A percentile compares a stretch with the other conserved stretches of the same genome.
phyloP scores from a whole-genome alignment of 2,113 vertebrate genomes.

The Meles meles region DNA sequence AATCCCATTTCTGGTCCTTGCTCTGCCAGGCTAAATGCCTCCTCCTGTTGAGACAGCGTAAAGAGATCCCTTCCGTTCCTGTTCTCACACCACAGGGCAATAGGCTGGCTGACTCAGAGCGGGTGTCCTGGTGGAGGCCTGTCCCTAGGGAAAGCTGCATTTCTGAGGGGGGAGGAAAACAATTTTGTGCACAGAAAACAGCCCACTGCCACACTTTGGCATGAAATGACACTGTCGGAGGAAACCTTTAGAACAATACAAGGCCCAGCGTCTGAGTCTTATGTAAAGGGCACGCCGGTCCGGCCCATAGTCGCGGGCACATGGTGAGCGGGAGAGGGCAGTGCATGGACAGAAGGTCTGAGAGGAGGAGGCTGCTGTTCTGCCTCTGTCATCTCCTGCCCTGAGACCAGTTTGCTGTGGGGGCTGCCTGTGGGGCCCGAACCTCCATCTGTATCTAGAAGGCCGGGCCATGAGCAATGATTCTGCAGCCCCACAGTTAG shows the following conservation, averaged over 20 bases:
- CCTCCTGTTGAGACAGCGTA: background rate
- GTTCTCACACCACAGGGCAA: background rate
- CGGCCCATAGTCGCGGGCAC: accelerated
- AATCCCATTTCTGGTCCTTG: slow-evolving; percentile 14
- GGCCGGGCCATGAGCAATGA: background rate
- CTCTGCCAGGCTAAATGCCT: background rate
- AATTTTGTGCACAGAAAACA: background rate
- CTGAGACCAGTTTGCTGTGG: slow-evolving; percentile 47
- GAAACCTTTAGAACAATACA: background rate
- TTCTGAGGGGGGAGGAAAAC: slow-evolving; percentile 42
- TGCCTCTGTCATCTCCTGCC: background rate
- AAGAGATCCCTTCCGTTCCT: background rate
- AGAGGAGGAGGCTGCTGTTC: background rate
- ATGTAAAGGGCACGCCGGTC: background rate
- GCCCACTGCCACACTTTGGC: slow-evolving; percentile 39
- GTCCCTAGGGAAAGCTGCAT: background rate
- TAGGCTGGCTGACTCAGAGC: background rate
- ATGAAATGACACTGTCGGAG: slow-evolving; percentile 46
- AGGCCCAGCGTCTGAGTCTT: background rate
- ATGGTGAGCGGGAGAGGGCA: background rate
- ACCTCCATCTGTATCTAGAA: background rate
- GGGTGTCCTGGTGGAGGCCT: background rate
- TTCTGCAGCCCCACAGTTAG: background rate
- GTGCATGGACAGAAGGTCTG: background rate
- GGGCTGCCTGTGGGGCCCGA: background rate